A percentile compares a stretch with the other conserved stretches of the same genome.
Conservation (phyloP, 2,888 invertebrate species). For the Clusia tigrina region DNA sequence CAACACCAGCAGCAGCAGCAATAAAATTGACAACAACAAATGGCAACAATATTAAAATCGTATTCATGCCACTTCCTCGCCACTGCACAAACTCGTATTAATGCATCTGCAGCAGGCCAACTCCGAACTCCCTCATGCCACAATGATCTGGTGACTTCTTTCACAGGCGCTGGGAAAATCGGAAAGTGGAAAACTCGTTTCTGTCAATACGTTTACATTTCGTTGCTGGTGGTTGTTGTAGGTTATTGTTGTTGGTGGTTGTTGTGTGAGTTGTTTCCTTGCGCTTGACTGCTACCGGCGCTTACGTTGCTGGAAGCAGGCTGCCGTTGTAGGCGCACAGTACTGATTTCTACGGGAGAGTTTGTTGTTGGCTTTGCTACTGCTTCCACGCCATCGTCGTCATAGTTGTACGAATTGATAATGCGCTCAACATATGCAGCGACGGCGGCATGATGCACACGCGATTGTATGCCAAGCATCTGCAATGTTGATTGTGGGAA, state of each 20-base stretch:
- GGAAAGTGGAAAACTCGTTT: slow-evolving; percentile 11
- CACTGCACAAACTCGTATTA: neutral
- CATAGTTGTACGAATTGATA: too few species aligned
- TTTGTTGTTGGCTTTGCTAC: neutral
- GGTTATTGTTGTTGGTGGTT: slow-evolving; percentile 5
- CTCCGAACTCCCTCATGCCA: neutral
- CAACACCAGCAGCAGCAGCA: too few species aligned
- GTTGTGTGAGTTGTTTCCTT: slow-evolving; percentile 6
- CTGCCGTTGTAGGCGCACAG: neutral
- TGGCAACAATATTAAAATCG: neutral
- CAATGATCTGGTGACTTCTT: neutral
- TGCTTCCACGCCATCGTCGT: too few species aligned
- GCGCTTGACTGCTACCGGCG: slow-evolving; percentile 12
- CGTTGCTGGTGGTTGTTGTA: neutral
- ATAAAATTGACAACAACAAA: neutral
- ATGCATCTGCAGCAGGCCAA: slow-evolving; percentile 19
- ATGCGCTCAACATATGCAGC: too few species aligned
- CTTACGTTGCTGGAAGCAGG: slow-evolving; percentile 50
- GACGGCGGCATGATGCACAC: neutral
- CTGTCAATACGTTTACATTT: neutral
- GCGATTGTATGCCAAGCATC: neutral
- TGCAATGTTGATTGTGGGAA: slow-evolving; percentile 1
- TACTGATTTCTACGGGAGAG: neutral
- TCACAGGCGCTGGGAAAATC: slow-evolving; percentile 12
- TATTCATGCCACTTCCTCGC: neutral